Base-by-base conservation (phyloP, 53 echinoderm and acorn worm species). In the Glandiceps talaboti region DNA sequence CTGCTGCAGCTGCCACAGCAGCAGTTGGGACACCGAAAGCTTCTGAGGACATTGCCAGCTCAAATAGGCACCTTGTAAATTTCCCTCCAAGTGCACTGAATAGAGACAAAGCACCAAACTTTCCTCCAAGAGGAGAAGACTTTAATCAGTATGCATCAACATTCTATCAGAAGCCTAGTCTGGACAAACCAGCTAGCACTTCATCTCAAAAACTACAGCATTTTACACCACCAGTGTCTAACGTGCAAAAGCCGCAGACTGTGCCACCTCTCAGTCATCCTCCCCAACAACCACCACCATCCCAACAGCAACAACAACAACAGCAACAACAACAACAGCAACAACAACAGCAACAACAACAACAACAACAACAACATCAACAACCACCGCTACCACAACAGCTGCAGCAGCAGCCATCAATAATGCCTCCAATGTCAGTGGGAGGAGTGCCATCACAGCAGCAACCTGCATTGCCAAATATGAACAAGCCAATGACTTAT, bases 71-170 rank as follows among this genome's bases (percentile, higher is more conserved):
- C n/a, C 84, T 99, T 33, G 99, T 99, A 14, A 93, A 99, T 29
- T 99, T 99, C 82, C 99, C 99, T 30, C 82, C 99, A 0, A 99
- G 99, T 74, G 92, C 93, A 81, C 82, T 99, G 32, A 99, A 99
- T 78, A 78, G 99, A 14, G 93, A 93, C 85, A 99, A 99, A 81
- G 99, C 99, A 25, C 99, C 99, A 30, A 99, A 99, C 81, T 99
- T 99, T 82, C 99, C 99, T 0, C 99, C 99, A 20, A 87, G 99
- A 73, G 99, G 99, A 25, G 99, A 99, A 80, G 93, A 99, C 85
- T 85, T 90, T 32, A 88, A 94, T 81, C 99, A 99, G 83, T 99
- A 91, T 85, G 91, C 99, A 6, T 89, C 99, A 77, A 93, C 93
- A 0, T 99, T 99, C 77, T 99, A 99, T 84, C 99, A 99, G 77